phyloP scores from a whole-genome alignment of 2,113 vertebrate species.

The Oreotrochilus melanogaster region DNA sequence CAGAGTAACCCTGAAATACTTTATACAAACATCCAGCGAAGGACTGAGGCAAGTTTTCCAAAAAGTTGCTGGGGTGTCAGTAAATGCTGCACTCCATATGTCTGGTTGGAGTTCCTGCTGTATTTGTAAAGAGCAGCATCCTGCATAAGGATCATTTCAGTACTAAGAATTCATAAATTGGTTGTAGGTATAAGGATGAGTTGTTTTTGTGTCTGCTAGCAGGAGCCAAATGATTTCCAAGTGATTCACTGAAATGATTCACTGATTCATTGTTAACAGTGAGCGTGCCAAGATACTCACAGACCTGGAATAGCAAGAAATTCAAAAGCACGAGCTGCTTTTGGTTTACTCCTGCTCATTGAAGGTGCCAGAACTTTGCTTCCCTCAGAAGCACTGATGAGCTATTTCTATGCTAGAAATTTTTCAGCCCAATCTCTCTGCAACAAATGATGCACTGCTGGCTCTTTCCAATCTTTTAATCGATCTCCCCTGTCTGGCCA shows the following conservation, averaged over 20 bases:
- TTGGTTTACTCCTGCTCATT: not conserved
- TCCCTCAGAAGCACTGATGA: not conserved
- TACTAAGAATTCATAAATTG: not conserved
- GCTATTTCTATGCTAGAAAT: not conserved
- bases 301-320: not conserved
- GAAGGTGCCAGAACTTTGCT: not conserved
- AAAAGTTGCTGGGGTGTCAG: not conserved
- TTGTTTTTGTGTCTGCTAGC: not conserved
- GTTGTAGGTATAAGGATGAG: not conserved
- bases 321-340: not conserved
- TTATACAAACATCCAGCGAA: not conserved
- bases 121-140: not conserved
- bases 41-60: not conserved
- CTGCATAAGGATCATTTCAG: not conserved
- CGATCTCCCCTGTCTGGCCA: constrained; percentile 33
- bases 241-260: not conserved
- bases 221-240: not conserved
- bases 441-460: not conserved
- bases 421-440: not conserved
- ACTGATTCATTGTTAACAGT: not conserved
- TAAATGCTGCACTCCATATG: not conserved
- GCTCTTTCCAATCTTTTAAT: not conserved
- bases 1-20: not conserved
- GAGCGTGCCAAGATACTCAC: not conserved
- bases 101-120: not conserved